A percentile compares a stretch with the other conserved stretches of the same genome.
These are phyloP conservation scores for Acleris laterana DNA, from an alignment of 2,888 invertebrate genomes.

Conservation along the genomic window DNA sequence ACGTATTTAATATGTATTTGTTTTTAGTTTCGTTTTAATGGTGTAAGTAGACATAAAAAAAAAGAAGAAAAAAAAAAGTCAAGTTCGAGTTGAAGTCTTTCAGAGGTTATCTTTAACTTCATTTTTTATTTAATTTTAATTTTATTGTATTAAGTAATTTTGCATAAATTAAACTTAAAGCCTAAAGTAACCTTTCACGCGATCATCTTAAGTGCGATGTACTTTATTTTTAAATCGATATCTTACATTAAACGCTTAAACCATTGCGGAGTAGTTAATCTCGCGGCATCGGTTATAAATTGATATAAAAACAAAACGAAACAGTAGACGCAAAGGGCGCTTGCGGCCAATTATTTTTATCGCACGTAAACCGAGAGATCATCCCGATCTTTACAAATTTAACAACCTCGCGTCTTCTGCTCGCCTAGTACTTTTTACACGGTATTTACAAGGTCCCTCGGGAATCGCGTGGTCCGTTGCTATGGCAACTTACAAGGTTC, in stretches of 20 bases:
- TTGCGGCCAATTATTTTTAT: constrained; percentile 58
- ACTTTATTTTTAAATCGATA: constrained; percentile 39
- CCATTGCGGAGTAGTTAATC: constrained; percentile 50
- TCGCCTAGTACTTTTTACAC: constrained; percentile 72
- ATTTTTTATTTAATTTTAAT: no score
- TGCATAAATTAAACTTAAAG: background rate
- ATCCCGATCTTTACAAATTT: constrained; percentile 30
- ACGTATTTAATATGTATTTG: no score
- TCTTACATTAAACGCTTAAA: constrained; percentile 48
- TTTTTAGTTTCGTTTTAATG: no score
- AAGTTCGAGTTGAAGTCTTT: no score
- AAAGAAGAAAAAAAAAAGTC: no score
- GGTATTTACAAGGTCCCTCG: constrained; percentile 73
- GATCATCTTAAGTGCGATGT: constrained; percentile 28
- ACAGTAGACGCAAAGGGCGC: constrained; percentile 57
- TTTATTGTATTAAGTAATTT: no score
- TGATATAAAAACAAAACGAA: constrained; percentile 52
- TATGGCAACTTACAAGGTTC: constrained; percentile 22
- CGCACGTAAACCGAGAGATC: constrained; percentile 40
- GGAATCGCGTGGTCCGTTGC: constrained; percentile 47
- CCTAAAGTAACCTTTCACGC: constrained; percentile 26
- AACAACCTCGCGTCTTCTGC: constrained; percentile 53
- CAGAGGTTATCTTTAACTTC: no score
- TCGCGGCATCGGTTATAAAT: constrained; percentile 44
- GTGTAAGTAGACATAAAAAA: no score